Evolutionary conservation across 1,140 invertebrate genomes (phyloP), one percentile per base, ranked within the genome.

Genomic region (Aleiodes sp.): DNA sequence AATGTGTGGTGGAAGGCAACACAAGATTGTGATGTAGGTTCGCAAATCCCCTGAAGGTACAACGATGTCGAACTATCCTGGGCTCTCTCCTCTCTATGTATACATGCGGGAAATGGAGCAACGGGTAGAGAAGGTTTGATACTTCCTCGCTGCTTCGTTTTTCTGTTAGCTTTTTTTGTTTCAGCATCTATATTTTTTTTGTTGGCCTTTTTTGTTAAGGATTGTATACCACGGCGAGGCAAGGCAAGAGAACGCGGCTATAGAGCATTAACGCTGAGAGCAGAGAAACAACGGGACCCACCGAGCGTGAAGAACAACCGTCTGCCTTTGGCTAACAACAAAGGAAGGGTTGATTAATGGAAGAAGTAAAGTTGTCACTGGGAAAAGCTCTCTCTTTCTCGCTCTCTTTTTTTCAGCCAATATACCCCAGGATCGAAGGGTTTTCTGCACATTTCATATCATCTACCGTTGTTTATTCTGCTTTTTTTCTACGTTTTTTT

Each of bases 311-410:
- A 76, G 76, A 76, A 75, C 68, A 75, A 70, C 72, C 71, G 61
- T 66, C 60, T 65, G 46, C 39, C 67, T 66, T 16, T 14, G 24
- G 37, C 37, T 29, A 72, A 68, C 75, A 76, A 80, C 80, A 81
- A 78, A 72, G 66, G 70, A 73, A 78, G 75, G 76, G 67, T 83
- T 83, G 81, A 83, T 83, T 82, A 81, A 83, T 83, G 80, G 75
- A 77, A 76, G 73, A 74, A 78, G 79, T 79, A 79, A 79, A 78
- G 78, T 80, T 75, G 78, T 79, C 81, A 78, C 75, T 71, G 35
- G 24, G 70, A 80, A 76, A 73, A 75, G 65, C 52, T 70, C 71
- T 69, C 56, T 62, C 57, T 68, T 37, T 66, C 70, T 16, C 8
- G 4, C 39, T 59, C 31, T 41, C 21, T 2, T 24, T 19, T 64